Base-by-base conservation (phyloP, 2,797 vertebrate species). In the Geotrypetes seraphini region DNA sequence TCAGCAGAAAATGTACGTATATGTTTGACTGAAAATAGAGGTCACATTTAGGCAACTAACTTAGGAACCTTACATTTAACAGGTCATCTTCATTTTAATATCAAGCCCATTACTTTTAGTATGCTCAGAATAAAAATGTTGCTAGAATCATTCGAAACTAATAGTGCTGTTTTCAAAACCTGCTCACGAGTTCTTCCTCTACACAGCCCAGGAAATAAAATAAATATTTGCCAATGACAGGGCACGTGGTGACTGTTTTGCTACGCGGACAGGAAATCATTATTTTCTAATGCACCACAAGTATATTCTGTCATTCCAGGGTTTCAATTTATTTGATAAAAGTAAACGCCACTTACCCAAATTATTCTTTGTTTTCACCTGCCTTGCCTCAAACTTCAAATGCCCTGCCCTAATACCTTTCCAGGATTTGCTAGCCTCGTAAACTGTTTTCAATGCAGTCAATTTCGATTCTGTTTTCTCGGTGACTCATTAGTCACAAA, bases 211-310 rank as follows among this genome's bases (percentile, higher is more conserved):
- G n/a, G 58, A 48, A 71, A 59, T 44, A 66, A 67, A 61, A 47
- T 37, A 56, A 57, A 43, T 55, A 54, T 67, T 72, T 38, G 40
- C 56, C 68, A 53, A 49, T 53, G 57, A 36, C 3, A 33, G 45
- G 42, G 43, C 71, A 70, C 65, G 52, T 73, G 68, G 69, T 73
- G 78, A 54, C 63, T 63, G 61, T 73, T 73, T 19, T 71, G 50
- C 51, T 58, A 31, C 34, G 45, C 70, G 65, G 66, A 63, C 45
- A 46, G 35, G 55, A 60, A 50, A 62, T 50, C 61, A 57, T 52
- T 41, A 57, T 58, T 68, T 55, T 50, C 19, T 39, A 37, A 36
- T 35, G 9, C 40, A 55, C 55, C 28, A 3, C 54, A 38, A 55
- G 42, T 71, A 60, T 58, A 42, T 37, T 36, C 60, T 63, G 45